Conservation (phyloP, 2,888 invertebrate genomes). For the Drosophila anomalata region DNA sequence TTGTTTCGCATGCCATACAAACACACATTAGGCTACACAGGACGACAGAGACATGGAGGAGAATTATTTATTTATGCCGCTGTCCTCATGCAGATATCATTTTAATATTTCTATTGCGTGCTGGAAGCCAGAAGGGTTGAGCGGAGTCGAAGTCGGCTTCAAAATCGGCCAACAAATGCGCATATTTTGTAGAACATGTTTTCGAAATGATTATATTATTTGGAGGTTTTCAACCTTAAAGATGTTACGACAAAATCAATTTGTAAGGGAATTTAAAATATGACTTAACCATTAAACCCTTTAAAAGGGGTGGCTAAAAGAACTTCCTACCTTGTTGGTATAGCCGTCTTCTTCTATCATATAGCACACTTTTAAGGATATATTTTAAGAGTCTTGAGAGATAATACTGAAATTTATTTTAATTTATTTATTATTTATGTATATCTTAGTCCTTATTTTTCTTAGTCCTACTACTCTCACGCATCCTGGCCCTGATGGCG, state of each 20-base stretch:
- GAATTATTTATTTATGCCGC: conserved; percentile 69
- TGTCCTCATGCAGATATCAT: conserved; percentile 50
- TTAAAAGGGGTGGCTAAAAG: conserved; percentile 38
- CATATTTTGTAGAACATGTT: conserved; percentile 14
- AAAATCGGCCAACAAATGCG: conserved; percentile 49
- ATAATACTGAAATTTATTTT: not conserved
- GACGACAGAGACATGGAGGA: conserved; percentile 18
- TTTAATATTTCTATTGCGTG: conserved; percentile 65
- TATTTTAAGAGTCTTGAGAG: not conserved
- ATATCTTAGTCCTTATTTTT: not conserved
- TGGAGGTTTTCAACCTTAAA: conserved; percentile 6
- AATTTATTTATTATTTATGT: not conserved
- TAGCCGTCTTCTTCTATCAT: conserved; percentile 20
- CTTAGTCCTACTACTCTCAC: conserved; percentile 6
- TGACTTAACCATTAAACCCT: not conserved
- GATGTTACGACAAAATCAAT: not conserved
- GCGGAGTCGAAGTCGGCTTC: conserved; percentile 9
- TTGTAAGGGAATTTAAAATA: not conserved
- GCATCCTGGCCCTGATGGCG: conserved; percentile 30
- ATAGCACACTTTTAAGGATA: not conserved
- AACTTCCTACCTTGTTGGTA: not conserved
- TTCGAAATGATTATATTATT: conserved; percentile 18
- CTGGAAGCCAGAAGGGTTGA: conserved; percentile 8
- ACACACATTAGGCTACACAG: conserved; percentile 27
- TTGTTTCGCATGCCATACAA: conserved; percentile 56